phyloP scores from a whole-genome alignment of 2,113 vertebrate genomes.

The Scophthalmus maximus region DNA sequence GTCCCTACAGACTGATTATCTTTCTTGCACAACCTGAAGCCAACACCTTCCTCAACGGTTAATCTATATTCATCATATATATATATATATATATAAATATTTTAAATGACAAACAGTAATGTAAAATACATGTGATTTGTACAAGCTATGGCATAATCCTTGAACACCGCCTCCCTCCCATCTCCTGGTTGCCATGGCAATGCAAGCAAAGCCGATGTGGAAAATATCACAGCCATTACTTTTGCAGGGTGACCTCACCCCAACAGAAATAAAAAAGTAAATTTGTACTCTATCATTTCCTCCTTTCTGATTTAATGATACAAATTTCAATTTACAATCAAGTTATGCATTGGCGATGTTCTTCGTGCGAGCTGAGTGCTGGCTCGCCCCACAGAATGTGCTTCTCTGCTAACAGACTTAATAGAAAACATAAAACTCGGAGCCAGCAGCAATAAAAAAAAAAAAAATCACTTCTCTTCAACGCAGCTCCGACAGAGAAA shows the following conservation, averaged over 20 bases:
- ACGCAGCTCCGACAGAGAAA: conserved; percentile 14
- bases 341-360: conserved; percentile 16
- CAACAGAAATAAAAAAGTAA: neutral
- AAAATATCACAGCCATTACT: conserved; percentile 5
- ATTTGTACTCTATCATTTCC: conserved; percentile 1
- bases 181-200: neutral
- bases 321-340: conserved; percentile 33
- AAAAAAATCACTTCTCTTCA: conserved; percentile 18
- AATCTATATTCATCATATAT: neutral
- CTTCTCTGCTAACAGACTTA: conserved; percentile 25
- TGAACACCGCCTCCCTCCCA: neutral
- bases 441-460: conserved; percentile 21
- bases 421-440: conserved; percentile 34
- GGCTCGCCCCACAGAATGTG: neutral
- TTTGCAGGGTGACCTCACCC: conserved; percentile 7
- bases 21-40: neutral
- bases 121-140: neutral
- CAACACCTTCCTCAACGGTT: neutral
- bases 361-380: neutral
- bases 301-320: conserved; percentile 27
- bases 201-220: neutral
- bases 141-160: neutral
- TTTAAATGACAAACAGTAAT: neutral
- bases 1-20: neutral
- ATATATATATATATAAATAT: too few species aligned